Percentiles rank a stretch among this genome's conserved stretches.
Conservation (phyloP, 2,797 vertebrate species). For the Aselliscus stoliczkanus region DNA sequence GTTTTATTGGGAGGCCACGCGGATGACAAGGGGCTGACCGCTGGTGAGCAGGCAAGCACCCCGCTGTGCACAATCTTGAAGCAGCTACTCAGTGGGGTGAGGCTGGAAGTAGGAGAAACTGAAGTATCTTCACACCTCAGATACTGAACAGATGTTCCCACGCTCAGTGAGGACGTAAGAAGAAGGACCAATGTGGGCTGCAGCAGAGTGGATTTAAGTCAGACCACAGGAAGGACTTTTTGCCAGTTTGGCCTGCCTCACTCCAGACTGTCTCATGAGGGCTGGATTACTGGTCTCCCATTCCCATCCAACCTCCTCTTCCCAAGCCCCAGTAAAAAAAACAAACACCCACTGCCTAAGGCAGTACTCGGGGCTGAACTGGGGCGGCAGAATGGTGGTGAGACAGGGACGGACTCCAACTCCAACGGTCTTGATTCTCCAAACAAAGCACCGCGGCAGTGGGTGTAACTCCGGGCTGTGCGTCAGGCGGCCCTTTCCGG, state of each 20-base stretch:
- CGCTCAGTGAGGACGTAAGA: constrained; percentile 24
- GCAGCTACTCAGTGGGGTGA: neutral
- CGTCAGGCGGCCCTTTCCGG: constrained; percentile 74
- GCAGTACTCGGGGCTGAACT: constrained; percentile 19
- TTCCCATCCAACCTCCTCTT: constrained; percentile 35
- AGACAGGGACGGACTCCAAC: constrained; percentile 63
- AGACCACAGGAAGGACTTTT: constrained; percentile 72
- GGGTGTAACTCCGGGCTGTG: constrained; percentile 67
- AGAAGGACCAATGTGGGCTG: constrained; percentile 55
- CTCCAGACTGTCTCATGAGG: constrained; percentile 64
- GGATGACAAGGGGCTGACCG: neutral
- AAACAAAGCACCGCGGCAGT: constrained; percentile 73
- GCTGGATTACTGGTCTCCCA: constrained; percentile 60
- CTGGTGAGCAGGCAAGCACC: neutral
- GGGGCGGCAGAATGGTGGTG: constrained; percentile 46
- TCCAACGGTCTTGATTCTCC: constrained; percentile 59
- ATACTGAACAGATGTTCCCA: constrained; percentile 62
- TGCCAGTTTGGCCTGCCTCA: constrained; percentile 51
- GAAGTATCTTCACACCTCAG: neutral
- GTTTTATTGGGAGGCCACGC: neutral
- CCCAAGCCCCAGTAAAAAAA: constrained; percentile 38
- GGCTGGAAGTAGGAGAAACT: neutral
- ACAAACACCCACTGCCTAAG: constrained; percentile 49
- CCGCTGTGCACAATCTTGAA: neutral
- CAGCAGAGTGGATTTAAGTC: constrained; percentile 58